Evolutionary conservation across 1,140 invertebrate genomes (phyloP).

Genomic region (Scaptomyza montana): DNA sequence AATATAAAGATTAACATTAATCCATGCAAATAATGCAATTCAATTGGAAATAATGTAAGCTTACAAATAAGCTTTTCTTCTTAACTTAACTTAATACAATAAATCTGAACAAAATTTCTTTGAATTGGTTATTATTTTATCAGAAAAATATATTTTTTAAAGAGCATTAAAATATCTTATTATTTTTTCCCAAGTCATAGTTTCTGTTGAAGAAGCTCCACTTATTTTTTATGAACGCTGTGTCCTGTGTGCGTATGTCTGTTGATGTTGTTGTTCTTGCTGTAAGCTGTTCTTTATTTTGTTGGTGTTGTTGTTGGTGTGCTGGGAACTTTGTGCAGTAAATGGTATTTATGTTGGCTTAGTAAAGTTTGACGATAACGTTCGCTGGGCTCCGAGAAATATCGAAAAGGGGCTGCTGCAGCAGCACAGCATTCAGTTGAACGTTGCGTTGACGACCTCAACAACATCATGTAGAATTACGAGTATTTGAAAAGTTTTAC

Average conservation of each 20-base stretch:
- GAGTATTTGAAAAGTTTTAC: slow-evolving; percentile 82
- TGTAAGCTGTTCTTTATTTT: slow-evolving; percentile 2
- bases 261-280: background rate
- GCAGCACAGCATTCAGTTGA: slow-evolving; percentile 42
- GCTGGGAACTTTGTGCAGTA: slow-evolving; percentile 73
- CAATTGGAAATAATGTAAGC: too few relatives aligned
- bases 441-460: slow-evolving; percentile 77
- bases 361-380: slow-evolving; percentile 79
- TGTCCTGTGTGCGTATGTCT: slow-evolving; percentile 25
- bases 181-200: background rate
- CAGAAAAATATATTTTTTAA: background rate
- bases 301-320: slow-evolving; percentile 18
- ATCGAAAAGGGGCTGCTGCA: slow-evolving; percentile 54
- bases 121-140: too few relatives aligned
- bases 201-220: slow-evolving; percentile 45
- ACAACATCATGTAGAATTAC: slow-evolving; percentile 82
- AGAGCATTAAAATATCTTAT: slow-evolving; percentile 41
- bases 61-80: too few relatives aligned
- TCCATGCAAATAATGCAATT: too few relatives aligned
- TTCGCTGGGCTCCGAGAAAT: slow-evolving; percentile 24
- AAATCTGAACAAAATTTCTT: too few relatives aligned
- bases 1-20: too few relatives aligned
- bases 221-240: slow-evolving; percentile 65
- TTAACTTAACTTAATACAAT: too few relatives aligned
- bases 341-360: slow-evolving; percentile 82